Conservation (phyloP, 2,888 invertebrate species). For the Scaptomyza tumidula region DNA sequence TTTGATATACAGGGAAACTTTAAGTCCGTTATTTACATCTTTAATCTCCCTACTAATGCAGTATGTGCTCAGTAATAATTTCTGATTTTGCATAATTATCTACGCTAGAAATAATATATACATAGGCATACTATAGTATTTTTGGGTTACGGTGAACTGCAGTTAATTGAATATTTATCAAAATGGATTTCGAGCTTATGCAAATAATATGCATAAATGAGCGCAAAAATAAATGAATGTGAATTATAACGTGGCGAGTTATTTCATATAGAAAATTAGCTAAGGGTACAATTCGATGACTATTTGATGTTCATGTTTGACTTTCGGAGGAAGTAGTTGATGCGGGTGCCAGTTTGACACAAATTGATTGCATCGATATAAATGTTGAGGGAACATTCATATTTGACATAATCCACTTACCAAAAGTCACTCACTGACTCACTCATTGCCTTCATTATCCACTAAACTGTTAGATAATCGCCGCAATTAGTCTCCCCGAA, state of each 20-base stretch:
- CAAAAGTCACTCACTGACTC: conserved; percentile 13
- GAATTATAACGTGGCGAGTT: conserved; percentile 19
- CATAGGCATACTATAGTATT: conserved; percentile 1
- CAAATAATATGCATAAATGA: conserved; percentile 63
- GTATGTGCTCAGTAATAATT: conserved; percentile 39
- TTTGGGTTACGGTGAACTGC: conserved; percentile 22
- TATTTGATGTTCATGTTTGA: conserved; percentile 2
- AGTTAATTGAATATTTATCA: conserved; percentile 77
- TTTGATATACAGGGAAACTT: not conserved
- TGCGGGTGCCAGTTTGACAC: conserved; percentile 45
- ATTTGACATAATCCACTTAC: conserved; percentile 42
- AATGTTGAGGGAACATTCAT: conserved; percentile 28
- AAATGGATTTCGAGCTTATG: conserved; percentile 62
- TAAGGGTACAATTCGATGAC: conserved; percentile 10
- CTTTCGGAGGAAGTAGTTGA: conserved; percentile 1
- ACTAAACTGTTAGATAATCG: conserved; percentile 64
- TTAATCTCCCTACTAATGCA: not conserved
- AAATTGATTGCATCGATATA: conserved; percentile 44
- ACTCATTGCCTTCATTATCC: conserved; percentile 33
- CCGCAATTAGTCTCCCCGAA: conserved; percentile 63
- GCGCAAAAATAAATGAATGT: conserved; percentile 49
- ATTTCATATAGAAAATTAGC: conserved; percentile 12
- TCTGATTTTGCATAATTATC: conserved; percentile 56
- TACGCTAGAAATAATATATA: conserved; percentile 35
- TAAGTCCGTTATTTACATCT: not conserved